Percentiles rank a stretch among this genome's conserved stretches.
phyloP scores from a whole-genome alignment of 1,140 invertebrate genomes.

The Mercenaria mercenaria region DNA sequence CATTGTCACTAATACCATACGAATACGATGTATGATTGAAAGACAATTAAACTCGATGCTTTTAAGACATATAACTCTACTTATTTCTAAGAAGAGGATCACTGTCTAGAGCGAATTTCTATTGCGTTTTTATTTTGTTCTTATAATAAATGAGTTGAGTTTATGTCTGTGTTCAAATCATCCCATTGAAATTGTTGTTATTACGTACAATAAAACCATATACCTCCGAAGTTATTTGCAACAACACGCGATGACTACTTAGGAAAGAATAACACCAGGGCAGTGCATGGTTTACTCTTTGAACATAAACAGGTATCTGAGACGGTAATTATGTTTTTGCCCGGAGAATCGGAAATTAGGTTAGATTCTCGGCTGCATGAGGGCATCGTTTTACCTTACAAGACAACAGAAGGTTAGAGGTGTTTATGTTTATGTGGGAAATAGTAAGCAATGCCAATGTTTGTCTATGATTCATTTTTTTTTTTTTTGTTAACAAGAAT shows the following conservation, averaged over 20 bases:
- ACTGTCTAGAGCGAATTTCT: too few relatives aligned
- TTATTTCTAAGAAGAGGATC: too few relatives aligned
- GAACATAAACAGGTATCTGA: background rate
- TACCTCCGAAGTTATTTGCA: background rate
- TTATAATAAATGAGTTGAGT: background rate
- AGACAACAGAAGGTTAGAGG: too few relatives aligned
- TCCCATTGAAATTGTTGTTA: background rate
- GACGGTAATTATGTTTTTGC: background rate
- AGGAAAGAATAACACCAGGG: background rate
- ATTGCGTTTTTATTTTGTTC: background rate
- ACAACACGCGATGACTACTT: background rate
- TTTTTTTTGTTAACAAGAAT: too few relatives aligned
- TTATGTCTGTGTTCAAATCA: background rate
- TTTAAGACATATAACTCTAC: too few relatives aligned
- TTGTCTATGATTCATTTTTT: too few relatives aligned
- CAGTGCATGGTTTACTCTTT: conserved; percentile 1
- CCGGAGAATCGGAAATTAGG: background rate
- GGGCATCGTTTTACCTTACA: background rate
- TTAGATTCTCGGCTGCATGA: background rate
- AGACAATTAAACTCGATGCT: too few relatives aligned
- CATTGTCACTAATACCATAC: too few relatives aligned
- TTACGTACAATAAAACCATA: background rate
- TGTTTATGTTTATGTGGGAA: too few relatives aligned
- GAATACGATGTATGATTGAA: too few relatives aligned
- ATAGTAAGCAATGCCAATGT: too few relatives aligned